Conservation (phyloP, 1,140 invertebrate species). For the Pinna nobilis region DNA sequence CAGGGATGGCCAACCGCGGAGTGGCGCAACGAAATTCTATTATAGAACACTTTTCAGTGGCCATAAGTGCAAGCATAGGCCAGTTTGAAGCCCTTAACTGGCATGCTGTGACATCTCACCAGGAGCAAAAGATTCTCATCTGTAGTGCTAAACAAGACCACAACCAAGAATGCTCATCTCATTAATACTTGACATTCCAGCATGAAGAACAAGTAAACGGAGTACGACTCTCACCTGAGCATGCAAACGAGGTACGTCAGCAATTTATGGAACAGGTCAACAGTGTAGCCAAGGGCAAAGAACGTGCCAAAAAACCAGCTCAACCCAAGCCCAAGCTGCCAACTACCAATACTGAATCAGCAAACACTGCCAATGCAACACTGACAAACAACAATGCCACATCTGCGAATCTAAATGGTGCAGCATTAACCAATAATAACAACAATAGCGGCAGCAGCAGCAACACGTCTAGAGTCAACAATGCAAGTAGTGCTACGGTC, state of each 20-base stretch:
- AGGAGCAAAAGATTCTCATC: no score
- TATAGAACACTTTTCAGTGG: no score
- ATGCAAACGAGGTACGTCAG: constrained; percentile 39
- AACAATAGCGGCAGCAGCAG: not conserved
- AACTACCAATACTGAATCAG: not conserved
- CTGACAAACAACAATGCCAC: not conserved
- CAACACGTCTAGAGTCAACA: not conserved
- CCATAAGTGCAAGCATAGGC: no score
- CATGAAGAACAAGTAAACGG: constrained; percentile 31
- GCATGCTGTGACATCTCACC: no score
- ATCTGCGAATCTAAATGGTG: not conserved
- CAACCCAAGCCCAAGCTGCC: not conserved
- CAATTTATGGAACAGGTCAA: constrained; percentile 41
- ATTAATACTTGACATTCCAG: no score
- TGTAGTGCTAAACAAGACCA: no score
- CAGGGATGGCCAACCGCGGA: no score
- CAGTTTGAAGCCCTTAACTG: no score
- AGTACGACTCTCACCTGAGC: constrained; percentile 31
- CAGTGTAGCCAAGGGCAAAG: constrained; percentile 17
- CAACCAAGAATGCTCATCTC: no score
- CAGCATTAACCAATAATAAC: not conserved
- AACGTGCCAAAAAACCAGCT: not conserved
- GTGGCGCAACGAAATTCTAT: no score
- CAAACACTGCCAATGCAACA: not conserved
- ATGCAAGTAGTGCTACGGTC: not conserved